These are phyloP conservation scores for Agapornis canus DNA, from an alignment of 2,797 vertebrate genomes.

Conservation along the genomic window DNA sequence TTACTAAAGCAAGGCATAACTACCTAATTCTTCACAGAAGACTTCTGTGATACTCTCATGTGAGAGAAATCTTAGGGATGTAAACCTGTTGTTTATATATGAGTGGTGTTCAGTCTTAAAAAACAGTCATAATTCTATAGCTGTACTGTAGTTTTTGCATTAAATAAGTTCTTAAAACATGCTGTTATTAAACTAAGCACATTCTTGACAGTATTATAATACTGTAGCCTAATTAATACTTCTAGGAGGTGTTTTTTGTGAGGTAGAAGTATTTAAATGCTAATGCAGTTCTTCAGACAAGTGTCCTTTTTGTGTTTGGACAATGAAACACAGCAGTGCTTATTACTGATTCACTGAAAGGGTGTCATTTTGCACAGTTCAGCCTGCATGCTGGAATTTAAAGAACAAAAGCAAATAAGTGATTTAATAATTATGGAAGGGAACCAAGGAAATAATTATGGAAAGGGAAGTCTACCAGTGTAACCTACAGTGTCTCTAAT, in stretches of 20 bases:
- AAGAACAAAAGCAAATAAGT: slow-evolving; percentile 22
- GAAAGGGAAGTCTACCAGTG: neutral
- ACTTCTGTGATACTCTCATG: neutral
- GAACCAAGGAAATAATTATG: neutral
- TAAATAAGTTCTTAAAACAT: neutral
- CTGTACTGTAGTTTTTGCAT: neutral
- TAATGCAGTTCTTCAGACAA: slow-evolving; percentile 11
- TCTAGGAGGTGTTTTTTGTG: slow-evolving; percentile 22
- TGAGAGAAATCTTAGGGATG: neutral
- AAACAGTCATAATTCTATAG: neutral
- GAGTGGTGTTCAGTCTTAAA: neutral
- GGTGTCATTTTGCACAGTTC: slow-evolving; percentile 10
- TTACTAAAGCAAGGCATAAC: neutral
- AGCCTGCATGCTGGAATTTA: neutral
- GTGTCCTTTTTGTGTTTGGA: slow-evolving; percentile 20
- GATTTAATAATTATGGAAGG: neutral
- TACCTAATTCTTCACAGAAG: neutral
- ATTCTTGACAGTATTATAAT: neutral
- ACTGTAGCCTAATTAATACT: slow-evolving; percentile 15
- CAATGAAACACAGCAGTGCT: slow-evolving; percentile 14
- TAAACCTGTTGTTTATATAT: neutral
- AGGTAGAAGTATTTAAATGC: slow-evolving; percentile 13
- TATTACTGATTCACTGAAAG: slow-evolving; percentile 5
- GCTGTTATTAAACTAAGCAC: slow-evolving; percentile 12
- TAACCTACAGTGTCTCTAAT: neutral